These are phyloP conservation scores for Salminus brasiliensis DNA, from an alignment of 2,113 vertebrate genomes.

Conservation along the genomic window DNA sequence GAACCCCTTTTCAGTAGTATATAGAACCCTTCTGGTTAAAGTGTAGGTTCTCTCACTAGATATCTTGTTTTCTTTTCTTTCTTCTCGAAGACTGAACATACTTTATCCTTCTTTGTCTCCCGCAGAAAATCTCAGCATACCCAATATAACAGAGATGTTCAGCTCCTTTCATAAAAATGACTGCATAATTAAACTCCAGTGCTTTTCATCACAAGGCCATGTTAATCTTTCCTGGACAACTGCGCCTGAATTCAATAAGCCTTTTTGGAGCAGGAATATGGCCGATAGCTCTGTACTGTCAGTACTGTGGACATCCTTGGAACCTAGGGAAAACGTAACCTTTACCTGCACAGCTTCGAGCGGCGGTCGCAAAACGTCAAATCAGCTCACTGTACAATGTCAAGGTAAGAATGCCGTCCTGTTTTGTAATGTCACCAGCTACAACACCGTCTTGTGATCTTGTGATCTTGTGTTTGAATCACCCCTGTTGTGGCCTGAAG, in stretches of 20 bases:
- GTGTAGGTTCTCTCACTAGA: no score
- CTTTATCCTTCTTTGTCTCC: background rate
- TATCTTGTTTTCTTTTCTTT: no score
- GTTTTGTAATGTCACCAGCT: no score
- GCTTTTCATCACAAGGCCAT: background rate
- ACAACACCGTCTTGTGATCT: no score
- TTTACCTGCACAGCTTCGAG: constrained; percentile 58
- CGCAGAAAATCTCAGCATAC: constrained; percentile 37
- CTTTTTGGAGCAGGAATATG: fast-evolving
- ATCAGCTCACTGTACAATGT: background rate
- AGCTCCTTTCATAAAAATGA: fast-evolving
- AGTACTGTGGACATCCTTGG: constrained; percentile 12
- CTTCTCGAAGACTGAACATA: no score
- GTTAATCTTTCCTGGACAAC: constrained; percentile 35
- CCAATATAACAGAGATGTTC: fast-evolving
- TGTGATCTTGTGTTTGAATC: no score
- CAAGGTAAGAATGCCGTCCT: constrained; percentile 22
- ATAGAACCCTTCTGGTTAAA: no score
- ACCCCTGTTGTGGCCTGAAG: no score
- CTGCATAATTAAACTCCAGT: constrained; percentile 34
- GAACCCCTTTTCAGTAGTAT: no score
- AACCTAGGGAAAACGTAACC: fast-evolving
- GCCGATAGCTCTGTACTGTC: fast-evolving
- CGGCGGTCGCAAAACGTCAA: fast-evolving
- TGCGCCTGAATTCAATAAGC: background rate